phyloP scores from a whole-genome alignment of 2,113 vertebrate genomes.

The Baryphthengus martii region DNA sequence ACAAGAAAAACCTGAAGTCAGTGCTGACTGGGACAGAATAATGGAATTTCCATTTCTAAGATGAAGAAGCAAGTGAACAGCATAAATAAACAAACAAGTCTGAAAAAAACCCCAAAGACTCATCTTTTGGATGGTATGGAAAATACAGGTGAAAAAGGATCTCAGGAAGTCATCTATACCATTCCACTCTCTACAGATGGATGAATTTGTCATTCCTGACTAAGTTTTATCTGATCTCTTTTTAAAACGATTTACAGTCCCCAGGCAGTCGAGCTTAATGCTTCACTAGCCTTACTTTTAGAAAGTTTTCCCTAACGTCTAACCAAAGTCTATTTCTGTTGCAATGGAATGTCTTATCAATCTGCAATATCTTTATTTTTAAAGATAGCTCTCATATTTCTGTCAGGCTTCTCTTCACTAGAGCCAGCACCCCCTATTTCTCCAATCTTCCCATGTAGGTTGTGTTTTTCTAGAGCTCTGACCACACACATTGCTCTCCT shows the following conservation, averaged over 20 bases:
- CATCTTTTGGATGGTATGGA: constrained; percentile 2
- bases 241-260: constrained; percentile 9
- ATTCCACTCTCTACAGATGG: not conserved
- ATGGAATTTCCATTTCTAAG: constrained; percentile 34
- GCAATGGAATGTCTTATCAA: constrained; percentile 15
- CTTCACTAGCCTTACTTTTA: constrained; percentile 31
- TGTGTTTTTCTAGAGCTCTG: not conserved
- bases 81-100: constrained; percentile 25
- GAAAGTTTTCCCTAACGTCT: constrained; percentile 22
- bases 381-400: not conserved
- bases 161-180: constrained; percentile 1
- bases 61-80: not conserved
- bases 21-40: not conserved
- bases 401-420: not conserved
- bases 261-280: constrained; percentile 5
- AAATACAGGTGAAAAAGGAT: constrained; percentile 22
- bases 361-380: not conserved
- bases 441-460: not conserved
- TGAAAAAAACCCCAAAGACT: not conserved
- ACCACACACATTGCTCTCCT: not conserved
- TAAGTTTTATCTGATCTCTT: constrained; percentile 37
- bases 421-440: not conserved
- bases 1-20: constrained; percentile 44
- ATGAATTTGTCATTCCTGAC: not conserved
- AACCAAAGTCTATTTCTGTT: constrained; percentile 22